These are phyloP conservation scores for Yoshiicerus persimilis DNA, from an alignment of 1,140 invertebrate genomes.

Conservation along the genomic window DNA sequence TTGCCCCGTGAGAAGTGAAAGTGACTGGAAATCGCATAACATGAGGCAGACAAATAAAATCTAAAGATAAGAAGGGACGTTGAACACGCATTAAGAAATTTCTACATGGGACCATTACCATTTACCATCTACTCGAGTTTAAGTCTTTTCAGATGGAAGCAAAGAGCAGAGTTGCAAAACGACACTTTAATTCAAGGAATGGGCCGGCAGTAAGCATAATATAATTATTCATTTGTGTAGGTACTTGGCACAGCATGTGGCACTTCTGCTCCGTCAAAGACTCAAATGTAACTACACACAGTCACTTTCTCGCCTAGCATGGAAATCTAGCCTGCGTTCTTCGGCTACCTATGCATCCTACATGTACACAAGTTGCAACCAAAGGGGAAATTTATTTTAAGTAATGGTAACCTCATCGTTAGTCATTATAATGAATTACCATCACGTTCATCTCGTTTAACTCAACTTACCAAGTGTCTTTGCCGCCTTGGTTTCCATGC, in stretches of 20 bases:
- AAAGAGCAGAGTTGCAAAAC: not conserved
- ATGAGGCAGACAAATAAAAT: not conserved
- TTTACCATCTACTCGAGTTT: not conserved
- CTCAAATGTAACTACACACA: not conserved
- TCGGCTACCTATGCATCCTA: too few species aligned
- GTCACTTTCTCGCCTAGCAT: too few species aligned
- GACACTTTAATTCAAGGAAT: not conserved
- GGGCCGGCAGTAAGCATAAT: not conserved
- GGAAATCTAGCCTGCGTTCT: too few species aligned
- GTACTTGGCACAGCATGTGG: not conserved
- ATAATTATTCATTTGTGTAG: not conserved
- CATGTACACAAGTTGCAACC: too few species aligned
- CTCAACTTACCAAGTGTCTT: constrained; percentile 74
- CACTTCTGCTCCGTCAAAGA: not conserved
- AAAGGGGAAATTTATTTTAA: not conserved
- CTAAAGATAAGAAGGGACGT: not conserved
- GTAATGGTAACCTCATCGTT: not conserved
- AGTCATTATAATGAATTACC: not conserved
- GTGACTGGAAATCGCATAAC: not conserved
- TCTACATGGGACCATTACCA: not conserved
- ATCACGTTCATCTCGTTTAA: not conserved
- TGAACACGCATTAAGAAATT: not conserved
- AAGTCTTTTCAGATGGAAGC: not conserved
- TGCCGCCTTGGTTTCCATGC: constrained; percentile 90
- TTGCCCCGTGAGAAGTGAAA: not conserved